Evolutionary conservation across 2,797 vertebrate genomes (phyloP).

Genomic region (Neosilurus hyrtlii): DNA sequence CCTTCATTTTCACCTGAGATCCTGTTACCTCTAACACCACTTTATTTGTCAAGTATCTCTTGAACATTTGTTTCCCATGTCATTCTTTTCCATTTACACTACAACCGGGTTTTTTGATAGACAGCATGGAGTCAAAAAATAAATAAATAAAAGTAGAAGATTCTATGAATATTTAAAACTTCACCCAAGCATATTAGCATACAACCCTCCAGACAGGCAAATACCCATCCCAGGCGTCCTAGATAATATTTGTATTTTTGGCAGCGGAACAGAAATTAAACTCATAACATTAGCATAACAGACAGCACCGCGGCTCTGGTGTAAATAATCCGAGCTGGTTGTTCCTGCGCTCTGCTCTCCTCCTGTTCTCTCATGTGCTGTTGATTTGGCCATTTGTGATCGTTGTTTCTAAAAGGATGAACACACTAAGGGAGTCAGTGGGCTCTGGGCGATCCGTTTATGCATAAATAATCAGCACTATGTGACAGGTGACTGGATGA

Average conservation of each 20-base stretch:
- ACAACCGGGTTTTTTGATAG: not conserved
- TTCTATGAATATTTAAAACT: slow-evolving; percentile 49
- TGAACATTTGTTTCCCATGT: not conserved
- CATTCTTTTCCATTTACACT: not conserved
- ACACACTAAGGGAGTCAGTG: slow-evolving; percentile 47
- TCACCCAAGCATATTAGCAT: slow-evolving; percentile 35
- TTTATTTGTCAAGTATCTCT: not conserved
- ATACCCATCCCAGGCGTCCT: slow-evolving; percentile 39
- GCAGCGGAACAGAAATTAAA: slow-evolving; percentile 53
- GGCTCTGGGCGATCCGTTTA: slow-evolving; percentile 32
- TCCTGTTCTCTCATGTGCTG: slow-evolving; percentile 42
- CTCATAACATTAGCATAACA: slow-evolving; percentile 55
- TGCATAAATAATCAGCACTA: slow-evolving; percentile 45
- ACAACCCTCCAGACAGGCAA: slow-evolving; percentile 41
- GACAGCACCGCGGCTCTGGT: slow-evolving; percentile 28
- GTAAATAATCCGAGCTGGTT: slow-evolving; percentile 52
- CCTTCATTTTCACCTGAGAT: slow-evolving; percentile 22
- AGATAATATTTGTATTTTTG: slow-evolving; percentile 51
- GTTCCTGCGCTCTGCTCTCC: slow-evolving; percentile 32
- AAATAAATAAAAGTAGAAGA: too few species aligned
- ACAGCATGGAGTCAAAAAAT: not conserved
- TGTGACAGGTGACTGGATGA: slow-evolving; percentile 45
- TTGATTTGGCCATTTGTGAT: slow-evolving; percentile 46
- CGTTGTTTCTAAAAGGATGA: slow-evolving; percentile 40
- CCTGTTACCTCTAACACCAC: not conserved